Evolutionary conservation across 2,888 invertebrate genomes (phyloP), one percentile per base, ranked within the genome.

Genomic region (Mesorhabditis belari): DNA sequence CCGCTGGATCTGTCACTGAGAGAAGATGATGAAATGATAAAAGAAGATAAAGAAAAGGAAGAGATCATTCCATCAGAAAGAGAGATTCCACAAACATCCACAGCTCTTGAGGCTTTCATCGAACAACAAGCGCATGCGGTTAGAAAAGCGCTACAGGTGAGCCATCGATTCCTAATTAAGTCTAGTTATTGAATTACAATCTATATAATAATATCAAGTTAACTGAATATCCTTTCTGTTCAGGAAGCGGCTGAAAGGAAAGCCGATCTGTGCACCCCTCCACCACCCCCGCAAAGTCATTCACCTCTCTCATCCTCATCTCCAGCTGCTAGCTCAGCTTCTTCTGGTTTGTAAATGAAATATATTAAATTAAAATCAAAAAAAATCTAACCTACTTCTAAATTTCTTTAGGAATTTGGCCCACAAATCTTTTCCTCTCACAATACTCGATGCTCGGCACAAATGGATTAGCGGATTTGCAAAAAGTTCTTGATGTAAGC

Each of bases 361-460:
- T n/a, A n/a, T n/a, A n/a, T n/a, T n/a, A n/a, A n/a, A n/a, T n/a
- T n/a, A n/a, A n/a, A n/a, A n/a, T n/a, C n/a, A n/a, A n/a, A n/a
- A n/a, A n/a, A n/a, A n/a, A n/a, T n/a, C n/a, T n/a, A n/a, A n/a
- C n/a, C n/a, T n/a, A n/a, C n/a, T n/a, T n/a, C 44, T 35, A 66
- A 27, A 58, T 66, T 4, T 56, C 68, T 49, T 63, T 66, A 28
- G 64, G 69, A 59, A 73, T 73, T 63, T 74, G 74, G 72, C 71
- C 75, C 6, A 49, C 74, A 23, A 62, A 58, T 54, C 23, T 68
- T 44, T 68, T 71, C 60, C 65, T 74, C 53, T 64, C 63, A 50
- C 71, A 68, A 57, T 75, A 75, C 60, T 62, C 59, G 35, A 74
- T 79, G 71, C 64, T 78, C 21, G 74, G 73, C 24, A 62, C 60